phyloP scores from a whole-genome alignment of 2,888 invertebrate genomes.

The Agrochola circellaris region DNA sequence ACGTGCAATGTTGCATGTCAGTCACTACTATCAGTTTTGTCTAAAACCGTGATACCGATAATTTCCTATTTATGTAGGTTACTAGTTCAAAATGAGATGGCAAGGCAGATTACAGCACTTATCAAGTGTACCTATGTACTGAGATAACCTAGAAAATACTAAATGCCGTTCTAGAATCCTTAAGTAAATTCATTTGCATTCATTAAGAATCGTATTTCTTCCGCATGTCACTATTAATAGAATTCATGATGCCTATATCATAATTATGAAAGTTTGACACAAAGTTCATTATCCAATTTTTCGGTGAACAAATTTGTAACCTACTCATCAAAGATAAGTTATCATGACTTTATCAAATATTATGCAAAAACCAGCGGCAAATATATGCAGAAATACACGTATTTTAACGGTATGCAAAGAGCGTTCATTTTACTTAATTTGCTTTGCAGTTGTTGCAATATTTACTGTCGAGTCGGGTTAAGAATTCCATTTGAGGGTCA shows the following conservation, averaged over 20 bases:
- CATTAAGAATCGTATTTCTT: neutral
- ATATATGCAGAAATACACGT: slow-evolving; percentile 53
- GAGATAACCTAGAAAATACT: slow-evolving; percentile 21
- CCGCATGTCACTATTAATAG: neutral
- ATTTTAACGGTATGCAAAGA: slow-evolving; percentile 33
- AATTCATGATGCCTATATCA: neutral
- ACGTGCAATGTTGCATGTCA: slow-evolving; percentile 6
- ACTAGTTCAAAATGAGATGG: slow-evolving; percentile 37
- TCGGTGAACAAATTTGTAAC: slow-evolving; percentile 45
- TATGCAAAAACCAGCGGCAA: slow-evolving; percentile 53
- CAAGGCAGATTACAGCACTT: slow-evolving; percentile 31
- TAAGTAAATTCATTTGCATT: neutral
- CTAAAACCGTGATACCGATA: slow-evolving; percentile 21
- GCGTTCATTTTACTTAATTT: slow-evolving; percentile 48
- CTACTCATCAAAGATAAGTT: slow-evolving; percentile 57
- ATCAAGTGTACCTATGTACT: slow-evolving; percentile 15
- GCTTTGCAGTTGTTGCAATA: slow-evolving; percentile 52
- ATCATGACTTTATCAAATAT: slow-evolving; percentile 58
- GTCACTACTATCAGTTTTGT: slow-evolving; percentile 27
- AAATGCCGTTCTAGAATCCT: neutral
- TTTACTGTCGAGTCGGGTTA: slow-evolving; percentile 18
- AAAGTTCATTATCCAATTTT: slow-evolving; percentile 25
- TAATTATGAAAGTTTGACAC: neutral
- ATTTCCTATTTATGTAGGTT: slow-evolving; percentile 37
- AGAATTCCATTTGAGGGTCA: slow-evolving; percentile 37